Evolutionary conservation across 2,888 invertebrate species (phyloP), one percentile per base, ranked within the genome.

Genomic region (Petrolisthes manimaculis): DNA sequence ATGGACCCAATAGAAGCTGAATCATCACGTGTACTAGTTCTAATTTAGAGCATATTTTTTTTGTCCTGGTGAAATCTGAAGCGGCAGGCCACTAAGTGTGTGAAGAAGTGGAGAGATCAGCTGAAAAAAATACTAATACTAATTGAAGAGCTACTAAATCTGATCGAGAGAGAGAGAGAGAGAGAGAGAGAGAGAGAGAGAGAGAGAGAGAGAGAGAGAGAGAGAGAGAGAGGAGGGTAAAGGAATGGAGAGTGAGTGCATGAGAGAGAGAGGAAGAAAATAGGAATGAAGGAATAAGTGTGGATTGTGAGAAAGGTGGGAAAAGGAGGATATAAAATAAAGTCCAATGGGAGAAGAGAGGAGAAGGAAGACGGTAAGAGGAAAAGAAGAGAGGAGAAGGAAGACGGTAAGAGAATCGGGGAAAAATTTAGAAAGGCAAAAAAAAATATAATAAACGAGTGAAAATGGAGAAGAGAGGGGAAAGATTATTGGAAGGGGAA

Each of bases 201-300:
- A 75, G 75, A 75, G 75, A 75, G 37, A 79, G 21, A 54, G n/a
- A 37, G n/a, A 79, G n/a, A 37, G 24, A 55, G 54, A 79, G 79
- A 12, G 9, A 12, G 61, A 12, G 61, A 61, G 18, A 18, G 61
- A 61, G 12, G 3, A 12, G 18, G 61, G 9, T 61, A 9, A 18
- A 12, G 61, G 61, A 12, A 12, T 12, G 61, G 61, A 61, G 12
- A 61, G 61, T 61, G 61, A 61, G 61, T 61, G n/a, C n/a, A n/a
- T n/a, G n/a, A n/a, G 61, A 12, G 9, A 12, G 61, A 61, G 61
- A 61, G 61, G 61, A 61, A 61, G 18, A 18, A 61, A 61, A 61
- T 61, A 61, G 61, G 61, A 18, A 61, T 61, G 61, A 12, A 61
- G 61, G 18, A 18, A 18, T 37, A 37, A 37, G 37, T 37, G 37